Evolutionary conservation across 2,888 invertebrate genomes (phyloP).

Genomic region (Strigamia transsilvanica): DNA sequence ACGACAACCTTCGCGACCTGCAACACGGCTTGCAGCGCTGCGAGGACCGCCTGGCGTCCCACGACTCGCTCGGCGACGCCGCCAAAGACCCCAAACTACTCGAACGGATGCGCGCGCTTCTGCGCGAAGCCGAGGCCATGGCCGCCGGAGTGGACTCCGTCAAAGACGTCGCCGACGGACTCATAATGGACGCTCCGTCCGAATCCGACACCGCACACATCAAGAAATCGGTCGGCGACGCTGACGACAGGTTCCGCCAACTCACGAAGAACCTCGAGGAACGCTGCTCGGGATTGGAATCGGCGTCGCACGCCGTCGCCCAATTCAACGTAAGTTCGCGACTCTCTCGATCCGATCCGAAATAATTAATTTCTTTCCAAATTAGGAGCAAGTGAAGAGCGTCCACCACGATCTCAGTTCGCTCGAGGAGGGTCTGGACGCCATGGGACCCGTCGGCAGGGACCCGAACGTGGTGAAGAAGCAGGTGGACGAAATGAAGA

Average conservation of each 20-base stretch:
- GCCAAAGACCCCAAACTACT: conserved; percentile 83
- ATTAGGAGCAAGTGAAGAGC: conserved; percentile 79
- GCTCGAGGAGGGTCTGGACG: conserved; percentile 83
- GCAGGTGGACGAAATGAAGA: conserved; percentile 81
- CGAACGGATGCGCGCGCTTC: conserved; percentile 80
- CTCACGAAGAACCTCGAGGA: conserved; percentile 80
- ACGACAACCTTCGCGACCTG: conserved; percentile 83
- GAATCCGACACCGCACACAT: conserved; percentile 78
- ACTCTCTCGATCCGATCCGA: neutral
- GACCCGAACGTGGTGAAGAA: conserved; percentile 83
- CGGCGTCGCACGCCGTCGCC: conserved; percentile 84
- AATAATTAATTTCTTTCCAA: conserved; percentile 51
- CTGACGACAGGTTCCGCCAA: conserved; percentile 79
- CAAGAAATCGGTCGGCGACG: conserved; percentile 78
- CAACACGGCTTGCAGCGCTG: conserved; percentile 84
- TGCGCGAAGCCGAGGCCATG: conserved; percentile 81
- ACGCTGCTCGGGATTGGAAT: conserved; percentile 80
- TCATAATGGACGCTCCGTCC: conserved; percentile 78
- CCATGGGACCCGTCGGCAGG: conserved; percentile 84
- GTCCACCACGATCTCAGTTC: conserved; percentile 79
- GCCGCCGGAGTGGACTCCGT: conserved; percentile 77
- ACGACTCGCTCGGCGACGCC: conserved; percentile 76
- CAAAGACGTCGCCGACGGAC: conserved; percentile 76
- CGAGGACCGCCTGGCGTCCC: conserved; percentile 82
- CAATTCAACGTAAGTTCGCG: conserved; percentile 76